A percentile compares a stretch with the other conserved stretches of the same genome.
These are phyloP conservation scores for Fulica atra DNA, from an alignment of 2,113 vertebrate species.

Conservation along the genomic window DNA sequence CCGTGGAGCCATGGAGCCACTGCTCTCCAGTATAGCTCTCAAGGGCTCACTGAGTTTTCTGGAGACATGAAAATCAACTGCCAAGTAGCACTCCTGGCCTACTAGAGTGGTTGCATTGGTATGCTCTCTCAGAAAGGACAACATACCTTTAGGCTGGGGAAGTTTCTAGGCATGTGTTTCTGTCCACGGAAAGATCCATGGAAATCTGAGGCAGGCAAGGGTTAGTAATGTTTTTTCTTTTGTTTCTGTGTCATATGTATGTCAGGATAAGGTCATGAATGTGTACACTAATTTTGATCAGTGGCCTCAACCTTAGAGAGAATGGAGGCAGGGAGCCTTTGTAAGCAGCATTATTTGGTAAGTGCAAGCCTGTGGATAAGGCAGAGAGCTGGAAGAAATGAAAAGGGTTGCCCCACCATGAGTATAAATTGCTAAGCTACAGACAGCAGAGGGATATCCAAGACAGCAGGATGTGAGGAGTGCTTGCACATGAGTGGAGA, in stretches of 20 bases:
- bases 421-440: not conserved
- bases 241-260: not conserved
- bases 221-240: not conserved
- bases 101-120: not conserved
- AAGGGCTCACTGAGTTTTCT: not conserved
- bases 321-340: not conserved
- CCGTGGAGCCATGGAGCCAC: rapidly evolving
- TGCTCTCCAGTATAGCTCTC: not conserved
- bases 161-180: not conserved
- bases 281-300: not conserved
- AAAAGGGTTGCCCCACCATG: not conserved
- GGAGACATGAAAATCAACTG: not conserved
- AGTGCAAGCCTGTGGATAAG: not conserved
- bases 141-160: not conserved
- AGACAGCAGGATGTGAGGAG: not conserved
- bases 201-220: not conserved
- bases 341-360: not conserved
- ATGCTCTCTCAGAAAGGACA: not conserved
- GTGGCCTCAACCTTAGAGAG: not conserved
- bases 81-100: not conserved
- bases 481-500: not conserved
- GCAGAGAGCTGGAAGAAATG: not conserved
- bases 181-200: not conserved
- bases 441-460: not conserved
- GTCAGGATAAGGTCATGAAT: not conserved